Conservation (phyloP, 2,113 vertebrate genomes). For the Stigmatopora argus region DNA sequence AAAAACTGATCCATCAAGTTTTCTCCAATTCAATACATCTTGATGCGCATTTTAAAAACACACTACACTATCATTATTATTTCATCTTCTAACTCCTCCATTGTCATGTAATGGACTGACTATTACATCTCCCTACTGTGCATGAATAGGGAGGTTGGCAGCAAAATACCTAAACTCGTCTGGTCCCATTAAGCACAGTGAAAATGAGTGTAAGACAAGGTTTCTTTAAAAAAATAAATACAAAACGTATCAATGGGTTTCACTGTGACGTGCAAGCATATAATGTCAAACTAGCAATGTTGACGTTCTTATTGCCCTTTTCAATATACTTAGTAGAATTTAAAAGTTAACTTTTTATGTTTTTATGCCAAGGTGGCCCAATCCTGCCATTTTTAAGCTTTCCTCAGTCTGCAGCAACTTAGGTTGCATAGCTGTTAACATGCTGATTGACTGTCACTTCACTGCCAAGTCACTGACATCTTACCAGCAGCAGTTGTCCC, state of each 20-base stretch:
- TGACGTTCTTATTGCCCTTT: neutral
- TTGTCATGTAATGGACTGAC: too few relatives aligned
- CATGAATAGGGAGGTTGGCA: too few relatives aligned
- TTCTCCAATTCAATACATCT: neutral
- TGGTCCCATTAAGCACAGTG: too few relatives aligned
- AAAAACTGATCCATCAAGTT: neutral
- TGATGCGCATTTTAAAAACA: neutral
- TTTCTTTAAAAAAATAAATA: too few relatives aligned
- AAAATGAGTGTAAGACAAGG: too few relatives aligned
- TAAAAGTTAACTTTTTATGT: too few relatives aligned
- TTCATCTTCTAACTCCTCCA: too few relatives aligned
- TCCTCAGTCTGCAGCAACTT: neutral
- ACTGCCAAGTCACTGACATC: conserved; percentile 11
- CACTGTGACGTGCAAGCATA: too few relatives aligned
- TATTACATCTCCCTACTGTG: too few relatives aligned
- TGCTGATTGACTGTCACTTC: conserved; percentile 2
- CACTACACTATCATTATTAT: too few relatives aligned
- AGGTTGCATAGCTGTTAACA: neutral
- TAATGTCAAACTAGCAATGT: neutral
- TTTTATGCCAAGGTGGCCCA: neutral
- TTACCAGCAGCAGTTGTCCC: conserved; percentile 77
- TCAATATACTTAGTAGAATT: neutral
- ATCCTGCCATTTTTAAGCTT: neutral
- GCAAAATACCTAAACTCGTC: too few relatives aligned
- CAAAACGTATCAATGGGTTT: too few relatives aligned